Base-by-base conservation (phyloP, 2,113 vertebrate genomes). In the Choloepus hoffmanni region DNA sequence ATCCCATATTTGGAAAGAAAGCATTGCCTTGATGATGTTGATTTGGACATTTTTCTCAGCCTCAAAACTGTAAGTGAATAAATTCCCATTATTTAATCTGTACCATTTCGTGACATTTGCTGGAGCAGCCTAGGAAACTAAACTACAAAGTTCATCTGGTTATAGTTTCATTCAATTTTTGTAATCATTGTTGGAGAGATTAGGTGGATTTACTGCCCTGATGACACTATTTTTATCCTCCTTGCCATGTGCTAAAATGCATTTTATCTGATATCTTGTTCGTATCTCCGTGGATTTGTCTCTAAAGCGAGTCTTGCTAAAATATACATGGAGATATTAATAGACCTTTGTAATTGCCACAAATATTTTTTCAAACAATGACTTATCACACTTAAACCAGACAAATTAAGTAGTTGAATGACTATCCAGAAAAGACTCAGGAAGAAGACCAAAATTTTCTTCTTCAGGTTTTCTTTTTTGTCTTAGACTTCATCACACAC, bases 141-240 rank as follows among this genome's bases (percentile, higher is more conserved):
- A 50, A 50, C 7, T 11, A 50, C 48, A 58, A 6, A 58, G 62
- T 19, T 95, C 93, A 79, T 45, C 13, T 92, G 67, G 48, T 95
- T 93, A 74, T 53, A 72, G 72, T 95, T 88, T 50, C 82, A 1
- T 77, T 1, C 7, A 89, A 73, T 93, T 96, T 70, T 40, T 95
- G 70, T 68, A 86, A 98, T 68, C 3, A 36, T 24, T 83, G 8
- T 36, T 88, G 53, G 50, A 92, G 58, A 55, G 26, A 96, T 94
- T 67, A 93, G 30, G 13, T 82, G n/a, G 40, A 86, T 26, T 13
- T 28, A 84, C 21, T 0, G 2, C 53, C 58, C 3, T 28, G 23
- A 24, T 18, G 72, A 96, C 55, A 62, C 2, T 73, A 74, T 36
- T 36, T 92, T 86, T 94, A 55, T 94, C 78, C 73, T 91, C 40